Percentiles rank a stretch among this genome's conserved stretches.
Conservation (phyloP, 2,888 invertebrate species). For the Aphidoletes aphidimyza region DNA sequence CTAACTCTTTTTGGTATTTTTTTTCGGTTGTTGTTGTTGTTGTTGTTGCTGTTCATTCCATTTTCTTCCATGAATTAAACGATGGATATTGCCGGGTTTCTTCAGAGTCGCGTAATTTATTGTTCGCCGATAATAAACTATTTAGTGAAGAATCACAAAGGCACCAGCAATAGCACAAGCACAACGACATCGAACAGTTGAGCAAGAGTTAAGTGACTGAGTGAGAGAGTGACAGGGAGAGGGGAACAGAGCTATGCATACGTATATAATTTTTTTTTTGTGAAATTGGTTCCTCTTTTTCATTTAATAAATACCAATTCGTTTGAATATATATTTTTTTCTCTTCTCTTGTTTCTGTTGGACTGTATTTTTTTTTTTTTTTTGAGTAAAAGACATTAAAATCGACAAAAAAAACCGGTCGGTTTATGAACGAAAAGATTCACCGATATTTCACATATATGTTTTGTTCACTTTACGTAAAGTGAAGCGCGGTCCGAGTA, state of each 20-base stretch:
- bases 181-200: background rate
- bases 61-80: background rate
- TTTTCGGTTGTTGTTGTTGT: background rate
- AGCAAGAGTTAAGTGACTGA: no score
- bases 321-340: constrained; percentile 46
- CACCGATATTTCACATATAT: constrained; percentile 20
- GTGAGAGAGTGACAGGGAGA: background rate
- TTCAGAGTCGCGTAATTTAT: constrained; percentile 29
- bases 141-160: constrained; percentile 14
- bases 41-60: no score
- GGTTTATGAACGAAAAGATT: constrained; percentile 38
- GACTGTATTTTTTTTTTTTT: background rate
- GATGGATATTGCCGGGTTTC: background rate
- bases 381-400: constrained; percentile 28
- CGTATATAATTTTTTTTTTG: constrained; percentile 39
- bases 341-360: background rate
- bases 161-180: background rate
- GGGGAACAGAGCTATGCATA: background rate
- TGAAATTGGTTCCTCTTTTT: constrained; percentile 45
- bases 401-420: constrained; percentile 32
- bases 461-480: background rate
- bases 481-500: no score
- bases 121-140: constrained; percentile 36
- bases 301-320: constrained; percentile 47
- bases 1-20: background rate